Conservation (phyloP, 2,797 vertebrate species). For the Bufotes viridis region DNA sequence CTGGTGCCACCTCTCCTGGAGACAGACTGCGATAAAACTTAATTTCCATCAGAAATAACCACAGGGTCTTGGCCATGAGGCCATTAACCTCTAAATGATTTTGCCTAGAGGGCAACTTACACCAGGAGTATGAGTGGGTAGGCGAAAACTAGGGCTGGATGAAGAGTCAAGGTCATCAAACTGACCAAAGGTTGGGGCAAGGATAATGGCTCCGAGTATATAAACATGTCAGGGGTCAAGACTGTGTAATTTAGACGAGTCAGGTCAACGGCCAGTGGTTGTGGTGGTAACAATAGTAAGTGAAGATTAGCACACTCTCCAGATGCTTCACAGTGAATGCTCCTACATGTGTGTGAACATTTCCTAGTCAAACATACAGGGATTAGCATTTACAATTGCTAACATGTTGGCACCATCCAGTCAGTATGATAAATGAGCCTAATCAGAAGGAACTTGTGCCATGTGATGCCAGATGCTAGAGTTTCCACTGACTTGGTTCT, state of each 20-base stretch:
- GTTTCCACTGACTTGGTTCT: too few relatives aligned
- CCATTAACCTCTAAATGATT: background rate
- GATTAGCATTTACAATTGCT: background rate
- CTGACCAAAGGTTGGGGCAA: background rate
- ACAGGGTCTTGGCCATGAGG: background rate
- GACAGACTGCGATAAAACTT: background rate
- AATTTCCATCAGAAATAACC: background rate
- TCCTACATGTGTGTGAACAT: background rate
- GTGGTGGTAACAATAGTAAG: background rate
- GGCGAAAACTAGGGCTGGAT: background rate
- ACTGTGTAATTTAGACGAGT: background rate
- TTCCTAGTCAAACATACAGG: background rate
- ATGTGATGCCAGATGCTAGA: too few relatives aligned
- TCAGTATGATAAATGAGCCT: background rate
- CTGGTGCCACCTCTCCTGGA: background rate
- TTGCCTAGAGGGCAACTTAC: background rate
- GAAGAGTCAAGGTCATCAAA: conserved; percentile 13
- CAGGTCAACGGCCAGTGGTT: background rate
- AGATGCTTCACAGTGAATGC: background rate
- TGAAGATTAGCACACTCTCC: background rate
- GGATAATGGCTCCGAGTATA: background rate
- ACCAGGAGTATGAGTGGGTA: background rate
- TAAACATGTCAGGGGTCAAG: conserved; percentile 6
- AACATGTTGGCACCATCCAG: background rate
- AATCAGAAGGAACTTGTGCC: too few relatives aligned